These are phyloP conservation scores for Phymanthus crucifer DNA, from an alignment of 92 coral and sea anemone species.

Conservation along the genomic window DNA sequence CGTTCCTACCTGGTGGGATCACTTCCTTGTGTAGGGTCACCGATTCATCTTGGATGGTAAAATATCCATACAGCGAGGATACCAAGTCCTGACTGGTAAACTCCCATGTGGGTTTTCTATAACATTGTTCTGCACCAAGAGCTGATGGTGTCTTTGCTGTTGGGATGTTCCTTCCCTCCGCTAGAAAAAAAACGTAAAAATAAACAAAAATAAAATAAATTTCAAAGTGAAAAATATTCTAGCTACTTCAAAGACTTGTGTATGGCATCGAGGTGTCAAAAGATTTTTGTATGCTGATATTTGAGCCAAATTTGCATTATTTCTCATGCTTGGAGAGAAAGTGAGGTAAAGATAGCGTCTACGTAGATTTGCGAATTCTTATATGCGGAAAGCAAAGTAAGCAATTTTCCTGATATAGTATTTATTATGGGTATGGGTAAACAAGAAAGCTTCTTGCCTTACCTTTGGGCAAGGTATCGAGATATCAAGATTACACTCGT, in stretches of 20 bases:
- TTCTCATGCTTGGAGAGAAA: constrained; percentile 18
- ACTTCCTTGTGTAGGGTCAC: neutral
- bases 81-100: constrained; percentile 34
- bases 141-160: neutral
- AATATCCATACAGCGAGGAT: constrained; percentile 56
- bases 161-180: constrained; percentile 1
- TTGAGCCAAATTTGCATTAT: constrained; percentile 27
- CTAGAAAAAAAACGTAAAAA: neutral
- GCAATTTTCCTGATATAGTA: neutral
- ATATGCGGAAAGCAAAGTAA: neutral
- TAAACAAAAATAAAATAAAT: neutral
- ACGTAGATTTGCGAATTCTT: neutral
- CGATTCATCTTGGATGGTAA: constrained; percentile 35
- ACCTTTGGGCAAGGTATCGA: neutral
- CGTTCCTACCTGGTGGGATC: neutral
- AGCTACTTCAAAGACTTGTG: neutral
- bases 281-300: constrained; percentile 10
- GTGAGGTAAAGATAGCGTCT: neutral
- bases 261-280: constrained; percentile 6
- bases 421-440: neutral
- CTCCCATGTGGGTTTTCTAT: constrained; percentile 40
- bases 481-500: neutral
- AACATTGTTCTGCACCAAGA: neutral
- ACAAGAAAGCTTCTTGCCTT: neutral
- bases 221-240: neutral